Evolutionary conservation across 2,888 invertebrate genomes (phyloP).

Genomic region (Atherix ibis): DNA sequence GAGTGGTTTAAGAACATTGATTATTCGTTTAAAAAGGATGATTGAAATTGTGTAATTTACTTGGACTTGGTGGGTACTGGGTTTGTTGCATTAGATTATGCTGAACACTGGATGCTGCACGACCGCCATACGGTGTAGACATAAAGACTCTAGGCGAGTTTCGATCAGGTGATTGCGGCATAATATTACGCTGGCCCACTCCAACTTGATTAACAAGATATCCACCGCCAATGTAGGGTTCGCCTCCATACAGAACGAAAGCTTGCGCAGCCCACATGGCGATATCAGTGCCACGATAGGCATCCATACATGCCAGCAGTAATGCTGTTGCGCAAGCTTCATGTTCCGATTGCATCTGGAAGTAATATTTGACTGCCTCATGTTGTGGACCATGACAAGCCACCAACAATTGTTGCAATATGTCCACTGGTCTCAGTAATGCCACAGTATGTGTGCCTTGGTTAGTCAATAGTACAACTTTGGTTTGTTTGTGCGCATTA

Average conservation of each 20-base stretch:
- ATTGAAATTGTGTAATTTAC: slow-evolving; percentile 19
- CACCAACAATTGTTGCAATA: slow-evolving; percentile 63
- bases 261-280: slow-evolving; percentile 82
- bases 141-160: slow-evolving; percentile 23
- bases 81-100: slow-evolving; percentile 32
- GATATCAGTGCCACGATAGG: slow-evolving; percentile 42
- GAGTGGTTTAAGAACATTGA: background rate
- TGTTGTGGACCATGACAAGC: slow-evolving; percentile 77
- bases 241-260: slow-evolving; percentile 83
- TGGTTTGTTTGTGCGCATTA: slow-evolving; percentile 38
- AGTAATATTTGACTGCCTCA: slow-evolving; percentile 70
- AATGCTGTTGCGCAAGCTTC: slow-evolving; percentile 85
- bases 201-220: slow-evolving; percentile 11
- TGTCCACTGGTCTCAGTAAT: slow-evolving; percentile 75
- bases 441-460: slow-evolving; percentile 74
- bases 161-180: slow-evolving; percentile 13
- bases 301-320: slow-evolving; percentile 62
- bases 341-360: slow-evolving; percentile 63
- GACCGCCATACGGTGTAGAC: slow-evolving; percentile 26
- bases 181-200: slow-evolving; percentile 13
- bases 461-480: slow-evolving; percentile 74
- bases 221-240: slow-evolving; percentile 33
- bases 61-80: slow-evolving; percentile 31
- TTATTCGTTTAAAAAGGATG: too few species aligned
- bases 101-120: slow-evolving; percentile 8